Percentiles rank a stretch among this genome's conserved stretches.
These are phyloP conservation scores for Rhynchophorus ferrugineus DNA, from an alignment of 1,140 invertebrate genomes.

Conservation along the genomic window DNA sequence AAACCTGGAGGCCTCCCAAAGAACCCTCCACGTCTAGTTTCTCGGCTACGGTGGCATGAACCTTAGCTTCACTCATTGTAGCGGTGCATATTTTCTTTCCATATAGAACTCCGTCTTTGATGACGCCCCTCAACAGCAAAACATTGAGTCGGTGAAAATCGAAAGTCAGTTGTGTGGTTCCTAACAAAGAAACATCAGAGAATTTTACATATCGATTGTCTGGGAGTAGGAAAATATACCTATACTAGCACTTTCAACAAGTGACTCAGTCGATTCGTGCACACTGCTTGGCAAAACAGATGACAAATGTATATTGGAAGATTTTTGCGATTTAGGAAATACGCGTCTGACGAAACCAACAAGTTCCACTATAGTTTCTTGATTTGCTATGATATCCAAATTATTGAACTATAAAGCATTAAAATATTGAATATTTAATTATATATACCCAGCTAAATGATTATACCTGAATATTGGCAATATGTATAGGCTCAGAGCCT, in stretches of 20 bases:
- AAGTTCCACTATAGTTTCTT: conserved; percentile 89
- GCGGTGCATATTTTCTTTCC: conserved; percentile 90
- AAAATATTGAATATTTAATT: neutral
- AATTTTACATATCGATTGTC: no score
- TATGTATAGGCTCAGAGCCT: conserved; percentile 58
- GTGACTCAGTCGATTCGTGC: conserved; percentile 25
- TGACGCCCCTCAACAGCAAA: conserved; percentile 69
- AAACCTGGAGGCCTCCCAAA: conserved; percentile 79
- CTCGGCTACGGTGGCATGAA: conserved; percentile 76
- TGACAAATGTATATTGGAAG: conserved; percentile 32
- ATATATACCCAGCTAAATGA: no score
- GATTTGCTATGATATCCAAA: conserved; percentile 93
- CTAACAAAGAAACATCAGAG: conserved; percentile 34
- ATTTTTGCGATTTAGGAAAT: conserved; percentile 46
- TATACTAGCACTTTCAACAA: conserved; percentile 30
- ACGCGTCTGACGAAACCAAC: conserved; percentile 77
- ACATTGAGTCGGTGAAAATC: conserved; percentile 89
- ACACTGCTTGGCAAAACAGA: conserved; percentile 23
- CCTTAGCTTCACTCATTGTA: conserved; percentile 81
- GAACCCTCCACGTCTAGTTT: conserved; percentile 69
- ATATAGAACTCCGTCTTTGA: conserved; percentile 59
- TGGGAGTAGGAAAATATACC: no score
- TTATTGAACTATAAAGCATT: conserved; percentile 64
- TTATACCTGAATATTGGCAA: conserved; percentile 71
- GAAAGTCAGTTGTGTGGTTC: conserved; percentile 71